Evolutionary conservation across 2,113 vertebrate species (phyloP).

Genomic region (Nasalis larvatus): DNA sequence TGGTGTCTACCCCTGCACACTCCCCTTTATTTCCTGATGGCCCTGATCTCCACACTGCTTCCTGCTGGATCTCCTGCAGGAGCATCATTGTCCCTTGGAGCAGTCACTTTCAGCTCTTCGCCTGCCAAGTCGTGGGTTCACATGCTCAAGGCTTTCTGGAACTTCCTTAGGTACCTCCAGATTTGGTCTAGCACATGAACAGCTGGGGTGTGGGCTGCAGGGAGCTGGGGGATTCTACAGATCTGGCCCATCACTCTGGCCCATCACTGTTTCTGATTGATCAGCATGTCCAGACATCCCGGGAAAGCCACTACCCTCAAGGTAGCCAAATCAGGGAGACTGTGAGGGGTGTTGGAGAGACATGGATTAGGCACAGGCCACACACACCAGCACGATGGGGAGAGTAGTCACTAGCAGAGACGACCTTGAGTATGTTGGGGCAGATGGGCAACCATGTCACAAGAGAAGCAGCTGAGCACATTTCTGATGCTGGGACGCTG

Average conservation of each 20-base stretch:
- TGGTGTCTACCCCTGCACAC: neutral
- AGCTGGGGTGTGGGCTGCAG: neutral
- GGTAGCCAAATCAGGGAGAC: neutral
- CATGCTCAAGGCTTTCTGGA: neutral
- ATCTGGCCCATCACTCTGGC: neutral
- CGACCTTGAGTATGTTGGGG: neutral
- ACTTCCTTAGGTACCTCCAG: neutral
- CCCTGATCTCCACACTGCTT: neutral
- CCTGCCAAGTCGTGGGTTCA: neutral
- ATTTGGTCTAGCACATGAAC: neutral
- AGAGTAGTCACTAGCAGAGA: neutral
- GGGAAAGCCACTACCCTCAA: neutral
- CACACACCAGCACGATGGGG: neutral
- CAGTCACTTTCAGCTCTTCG: neutral
- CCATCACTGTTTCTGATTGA: neutral
- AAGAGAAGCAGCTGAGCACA: neutral
- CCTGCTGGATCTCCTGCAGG: neutral
- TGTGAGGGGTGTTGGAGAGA: too few relatives aligned
- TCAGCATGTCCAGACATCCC: neutral
- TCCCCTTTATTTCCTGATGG: neutral
- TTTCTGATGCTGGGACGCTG: neutral
- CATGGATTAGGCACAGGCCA: neutral
- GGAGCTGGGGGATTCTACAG: neutral
- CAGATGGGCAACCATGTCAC: neutral
- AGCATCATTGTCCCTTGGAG: neutral